These are phyloP conservation scores for Bombus superbus DNA, from an alignment of 1,140 invertebrate genomes.

Conservation along the genomic window DNA sequence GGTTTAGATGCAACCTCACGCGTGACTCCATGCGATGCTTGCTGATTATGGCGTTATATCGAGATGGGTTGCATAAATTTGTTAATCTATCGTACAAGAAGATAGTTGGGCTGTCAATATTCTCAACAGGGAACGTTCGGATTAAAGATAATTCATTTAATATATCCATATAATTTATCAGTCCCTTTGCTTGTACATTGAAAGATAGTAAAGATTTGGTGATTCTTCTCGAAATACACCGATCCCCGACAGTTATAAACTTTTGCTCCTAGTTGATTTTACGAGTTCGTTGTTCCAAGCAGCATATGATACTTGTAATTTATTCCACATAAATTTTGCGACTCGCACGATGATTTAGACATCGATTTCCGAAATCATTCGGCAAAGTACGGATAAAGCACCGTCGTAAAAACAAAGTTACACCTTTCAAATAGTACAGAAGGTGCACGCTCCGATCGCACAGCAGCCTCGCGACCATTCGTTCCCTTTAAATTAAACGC, in stretches of 20 bases:
- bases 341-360: neutral
- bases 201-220: too few species aligned
- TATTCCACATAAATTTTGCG: neutral
- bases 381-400: neutral
- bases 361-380: neutral
- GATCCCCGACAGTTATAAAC: too few species aligned
- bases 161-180: too few species aligned
- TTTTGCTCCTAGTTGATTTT: too few species aligned
- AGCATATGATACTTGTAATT: neutral
- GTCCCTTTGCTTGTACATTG: too few species aligned
- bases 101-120: neutral
- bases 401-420: neutral
- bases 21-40: neutral
- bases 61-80: too few species aligned
- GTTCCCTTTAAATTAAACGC: neutral
- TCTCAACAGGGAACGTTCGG: neutral
- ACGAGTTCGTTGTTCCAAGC: too few species aligned
- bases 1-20: neutral
- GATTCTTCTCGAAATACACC: too few species aligned
- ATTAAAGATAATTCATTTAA: too few species aligned
- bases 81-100: neutral
- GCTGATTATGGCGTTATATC: neutral
- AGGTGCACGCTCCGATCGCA: neutral
- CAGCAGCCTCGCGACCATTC: too few species aligned
- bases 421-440: neutral